Evolutionary conservation across 2,797 vertebrate species (phyloP), one percentile per base, ranked within the genome.

Genomic region (Gymnocypris eckloni): DNA sequence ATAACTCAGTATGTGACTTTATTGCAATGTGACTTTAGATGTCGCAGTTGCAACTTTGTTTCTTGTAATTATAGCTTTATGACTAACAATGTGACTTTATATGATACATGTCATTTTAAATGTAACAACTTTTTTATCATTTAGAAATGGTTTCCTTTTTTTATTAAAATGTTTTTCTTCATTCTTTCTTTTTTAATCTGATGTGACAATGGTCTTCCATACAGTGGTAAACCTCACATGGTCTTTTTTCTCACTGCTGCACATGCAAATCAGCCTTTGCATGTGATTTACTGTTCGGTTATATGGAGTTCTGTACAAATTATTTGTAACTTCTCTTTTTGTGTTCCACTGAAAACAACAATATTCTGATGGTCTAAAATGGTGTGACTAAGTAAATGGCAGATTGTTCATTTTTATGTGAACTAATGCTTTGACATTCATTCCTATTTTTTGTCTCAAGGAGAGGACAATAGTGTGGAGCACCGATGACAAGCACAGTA

Each of bases 381-480:
- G 37, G n/a, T 8, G 20, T 78, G 75, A 41, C 52, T 41, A 25
- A 1, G 37, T 59, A 41, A 78, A 80, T 82, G 2, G n/a, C 43
- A 9, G 12, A 1, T 43, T 52, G 50, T 81, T 50, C n/a, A 64
- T 77, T 39, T 69, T 48, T 13, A 9, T 52, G n/a, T 37, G 18
- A 85, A 79, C 39, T 48, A 18, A 48, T 2, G 10, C n/a, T 59
- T 86, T 83, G 85, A 88, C 75, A 86, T 86, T 64, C 59, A 71
- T 16, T 41, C 67, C 28, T 43, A 28, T 70, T 86, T 86, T 39
- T 48, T 9, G 43, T 81, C 64, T 86, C 67, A 71, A 85, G 83
- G 18, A 82, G 69, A 85, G 70, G 82, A 88, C 61, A 88, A 75
- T 50, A 48, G 79, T 81, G n/a, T 67, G 28, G 54, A 39, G 56